Evolutionary conservation across 2,113 vertebrate genomes (phyloP).

Genomic region (Gopherus flavomarginatus): DNA sequence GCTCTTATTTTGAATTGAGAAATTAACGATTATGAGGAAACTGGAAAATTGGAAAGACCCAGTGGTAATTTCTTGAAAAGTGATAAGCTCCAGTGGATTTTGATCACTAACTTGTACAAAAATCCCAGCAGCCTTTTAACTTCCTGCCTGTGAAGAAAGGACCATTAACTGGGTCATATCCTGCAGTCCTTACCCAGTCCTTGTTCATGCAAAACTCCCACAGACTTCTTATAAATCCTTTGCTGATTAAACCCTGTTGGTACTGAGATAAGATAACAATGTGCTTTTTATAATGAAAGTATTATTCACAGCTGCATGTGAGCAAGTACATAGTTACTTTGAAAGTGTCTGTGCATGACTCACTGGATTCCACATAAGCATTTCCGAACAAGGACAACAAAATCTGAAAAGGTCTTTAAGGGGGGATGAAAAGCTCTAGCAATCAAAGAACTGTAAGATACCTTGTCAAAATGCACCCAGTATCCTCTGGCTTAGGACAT

Average conservation of each 20-base stretch:
- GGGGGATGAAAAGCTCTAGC: neutral
- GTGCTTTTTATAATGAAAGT: neutral
- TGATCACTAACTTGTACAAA: neutral
- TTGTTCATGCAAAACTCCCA: neutral
- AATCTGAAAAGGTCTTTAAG: neutral
- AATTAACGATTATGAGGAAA: neutral
- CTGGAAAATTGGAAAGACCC: neutral
- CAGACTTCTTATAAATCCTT: neutral
- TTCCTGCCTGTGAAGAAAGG: neutral
- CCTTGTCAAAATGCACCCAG: neutral
- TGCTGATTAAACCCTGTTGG: neutral
- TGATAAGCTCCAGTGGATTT: neutral
- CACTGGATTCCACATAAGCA: neutral
- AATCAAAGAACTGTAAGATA: neutral
- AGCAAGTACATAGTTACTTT: neutral
- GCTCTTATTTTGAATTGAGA: neutral
- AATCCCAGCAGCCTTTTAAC: neutral
- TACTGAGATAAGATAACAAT: neutral
- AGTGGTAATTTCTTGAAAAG: neutral
- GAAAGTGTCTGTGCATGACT: neutral
- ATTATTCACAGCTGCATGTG: accelerated
- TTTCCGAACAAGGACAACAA: neutral
- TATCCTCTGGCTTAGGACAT: neutral
- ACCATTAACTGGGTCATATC: neutral
- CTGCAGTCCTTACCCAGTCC: neutral